Conservation (phyloP, 64 coral and sea anemone species). For the Porites lutea region DNA sequence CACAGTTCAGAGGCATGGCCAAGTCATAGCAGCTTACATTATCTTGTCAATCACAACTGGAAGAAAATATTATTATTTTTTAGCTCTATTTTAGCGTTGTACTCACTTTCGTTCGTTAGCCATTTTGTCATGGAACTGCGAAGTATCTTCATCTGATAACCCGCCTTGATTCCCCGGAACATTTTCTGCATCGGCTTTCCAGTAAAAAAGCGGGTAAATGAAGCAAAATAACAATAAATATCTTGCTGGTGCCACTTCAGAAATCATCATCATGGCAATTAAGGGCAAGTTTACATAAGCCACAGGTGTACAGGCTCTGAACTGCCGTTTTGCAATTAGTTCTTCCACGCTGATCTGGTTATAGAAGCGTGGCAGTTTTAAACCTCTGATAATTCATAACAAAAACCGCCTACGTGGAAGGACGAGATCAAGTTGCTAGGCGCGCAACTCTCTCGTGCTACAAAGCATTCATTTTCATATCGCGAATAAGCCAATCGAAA, state of each 20-base stretch:
- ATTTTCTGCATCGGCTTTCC: slow-evolving; percentile 32
- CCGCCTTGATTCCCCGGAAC: not conserved
- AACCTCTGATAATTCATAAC: not conserved
- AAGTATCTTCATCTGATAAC: not conserved
- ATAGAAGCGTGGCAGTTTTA: too few relatives aligned
- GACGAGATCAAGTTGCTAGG: not conserved
- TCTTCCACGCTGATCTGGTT: too few relatives aligned
- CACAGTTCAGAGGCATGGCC: too few relatives aligned
- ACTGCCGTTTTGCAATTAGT: too few relatives aligned
- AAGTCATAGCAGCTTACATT: too few relatives aligned
- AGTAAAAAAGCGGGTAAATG: not conserved
- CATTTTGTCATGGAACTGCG: slow-evolving; percentile 42
- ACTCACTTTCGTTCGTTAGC: slow-evolving; percentile 34
- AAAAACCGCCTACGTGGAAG: slow-evolving; percentile 23
- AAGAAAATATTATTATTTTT: too few relatives aligned
- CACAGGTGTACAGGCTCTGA: too few relatives aligned
- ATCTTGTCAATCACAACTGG: too few relatives aligned
- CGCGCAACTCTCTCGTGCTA: not conserved
- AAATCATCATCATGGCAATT: not conserved
- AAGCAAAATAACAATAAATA: not conserved
- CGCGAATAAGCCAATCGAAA: not conserved
- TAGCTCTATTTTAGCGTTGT: too few relatives aligned
- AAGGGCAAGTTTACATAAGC: too few relatives aligned
- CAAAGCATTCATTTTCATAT: slow-evolving; percentile 20
- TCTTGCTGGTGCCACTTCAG: not conserved